Conservation (phyloP, 1,140 invertebrate genomes). For the Cotesia chilonis region DNA sequence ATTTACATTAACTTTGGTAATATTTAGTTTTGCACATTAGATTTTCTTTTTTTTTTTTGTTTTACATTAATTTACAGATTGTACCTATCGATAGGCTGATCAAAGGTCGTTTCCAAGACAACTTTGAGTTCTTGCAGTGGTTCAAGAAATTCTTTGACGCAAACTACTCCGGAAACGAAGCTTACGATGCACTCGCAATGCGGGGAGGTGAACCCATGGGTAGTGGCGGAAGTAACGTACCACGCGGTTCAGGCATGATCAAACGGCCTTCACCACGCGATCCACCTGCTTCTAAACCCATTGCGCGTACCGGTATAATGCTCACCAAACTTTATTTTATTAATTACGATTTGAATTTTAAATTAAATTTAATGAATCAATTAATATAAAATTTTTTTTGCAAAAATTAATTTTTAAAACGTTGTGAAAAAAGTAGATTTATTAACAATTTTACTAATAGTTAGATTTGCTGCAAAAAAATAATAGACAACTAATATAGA, state of each 20-base stretch:
- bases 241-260: conserved; percentile 64
- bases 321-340: conserved; percentile 34
- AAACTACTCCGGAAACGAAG: conserved; percentile 90
- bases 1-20: conserved; percentile 26
- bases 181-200: conserved; percentile 86
- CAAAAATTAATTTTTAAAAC: not conserved
- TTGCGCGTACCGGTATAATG: conserved; percentile 61
- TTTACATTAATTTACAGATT: conserved; percentile 74
- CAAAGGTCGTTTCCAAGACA: conserved; percentile 96
- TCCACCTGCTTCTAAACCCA: conserved; percentile 51
- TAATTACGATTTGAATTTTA: not conserved
- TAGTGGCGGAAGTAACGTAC: conserved; percentile 69
- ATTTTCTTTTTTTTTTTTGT: conserved; percentile 57
- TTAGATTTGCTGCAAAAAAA: too few species aligned
- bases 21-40: conserved; percentile 33
- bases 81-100: conserved; percentile 89
- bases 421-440: not conserved
- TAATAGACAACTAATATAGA: not conserved
- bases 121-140: conserved; percentile 99
- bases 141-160: conserved; percentile 99
- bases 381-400: not conserved
- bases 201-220: conserved; percentile 87
- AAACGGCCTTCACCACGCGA: conserved; percentile 58
- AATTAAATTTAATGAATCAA: not conserved
- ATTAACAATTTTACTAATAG: conserved; percentile 15